Evolutionary conservation across 2,113 vertebrate species (phyloP), one percentile per base, ranked within the genome.

Genomic region (Microcebus jonahi): DNA sequence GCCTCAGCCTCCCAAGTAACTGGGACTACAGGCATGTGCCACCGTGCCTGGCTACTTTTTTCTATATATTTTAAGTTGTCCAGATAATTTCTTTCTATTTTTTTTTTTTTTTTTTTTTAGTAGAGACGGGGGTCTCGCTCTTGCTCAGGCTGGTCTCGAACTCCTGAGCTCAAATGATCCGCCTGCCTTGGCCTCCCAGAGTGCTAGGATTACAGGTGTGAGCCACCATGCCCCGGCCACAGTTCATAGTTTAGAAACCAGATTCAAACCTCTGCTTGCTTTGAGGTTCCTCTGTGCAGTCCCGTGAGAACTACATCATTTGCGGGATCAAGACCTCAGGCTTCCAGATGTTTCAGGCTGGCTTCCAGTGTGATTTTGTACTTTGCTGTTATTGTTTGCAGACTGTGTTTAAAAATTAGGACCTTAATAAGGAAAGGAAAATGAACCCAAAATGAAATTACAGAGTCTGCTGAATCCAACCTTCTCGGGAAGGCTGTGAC

Each of bases 311-410:
- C 20, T 31, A 55, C 5, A 65, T 48, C 6, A 15, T 42, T 20
- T 59, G 27, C 4, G 15, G 45, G 55, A 61, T 42, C 55, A 94
- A 81, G 96, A 42, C 42, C 50, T 83, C n/a, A 2, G 31, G 34
- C 94, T 90, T 95, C 42, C 82, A 81, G 57, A 21, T 93, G 67
- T 95, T 91, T 81, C 27, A 34, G 39, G 36, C 95, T 87, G 95
- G 39, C 39, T 88, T 39, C 84, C 48, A 67, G 50, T 73, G 27
- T 29, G 81, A 86, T 68, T 90, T 50, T 36, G 75, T 31, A 53
- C 21, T 88, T 94, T n/a, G 36, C 82, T 65, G 57, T 27, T 65
- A 12, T 6, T 71, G 67, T 94, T 93, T 76, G 68, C 76, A 90
- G 0, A 68, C 36, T 48, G 7, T 29, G 34, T 97, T 95, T 95